Evolutionary conservation across 2,113 vertebrate genomes (phyloP).

Genomic region (Gambusia holbrooki): DNA sequence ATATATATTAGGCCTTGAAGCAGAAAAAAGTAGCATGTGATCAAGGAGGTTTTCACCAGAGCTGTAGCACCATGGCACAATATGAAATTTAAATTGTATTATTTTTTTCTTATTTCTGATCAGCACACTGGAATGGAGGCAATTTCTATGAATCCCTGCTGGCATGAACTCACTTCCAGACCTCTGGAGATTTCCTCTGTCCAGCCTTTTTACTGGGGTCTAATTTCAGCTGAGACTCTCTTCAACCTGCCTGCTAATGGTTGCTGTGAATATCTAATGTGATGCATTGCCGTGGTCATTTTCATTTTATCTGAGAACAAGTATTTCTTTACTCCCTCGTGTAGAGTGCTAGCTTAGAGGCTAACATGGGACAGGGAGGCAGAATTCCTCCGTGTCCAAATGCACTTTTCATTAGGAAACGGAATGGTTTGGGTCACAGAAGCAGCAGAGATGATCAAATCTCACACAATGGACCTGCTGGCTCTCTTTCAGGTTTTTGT

Average conservation of each 20-base stretch:
- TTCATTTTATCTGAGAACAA: slow-evolving; percentile 39
- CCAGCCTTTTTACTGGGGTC: slow-evolving; percentile 1
- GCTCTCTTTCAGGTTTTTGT: slow-evolving; percentile 52
- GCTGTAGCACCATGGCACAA: slow-evolving; percentile 10
- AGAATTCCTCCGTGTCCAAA: slow-evolving; percentile 40
- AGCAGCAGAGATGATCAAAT: slow-evolving; percentile 56
- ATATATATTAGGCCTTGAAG: slow-evolving; percentile 65
- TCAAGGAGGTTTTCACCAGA: slow-evolving; percentile 25
- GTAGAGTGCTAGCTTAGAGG: slow-evolving; percentile 24
- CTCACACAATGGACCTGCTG: slow-evolving; percentile 55
- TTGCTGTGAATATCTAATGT: slow-evolving; percentile 40
- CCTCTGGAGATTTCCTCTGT: background rate
- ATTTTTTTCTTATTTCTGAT: slow-evolving; percentile 40
- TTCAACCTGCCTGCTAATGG: slow-evolving; percentile 17
- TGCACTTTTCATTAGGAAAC: slow-evolving; percentile 65
- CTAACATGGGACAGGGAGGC: slow-evolving; percentile 39
- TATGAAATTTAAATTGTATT: slow-evolving; percentile 58
- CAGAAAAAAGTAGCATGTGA: slow-evolving; percentile 45
- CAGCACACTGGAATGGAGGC: slow-evolving; percentile 32
- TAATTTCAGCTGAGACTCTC: slow-evolving; percentile 33
- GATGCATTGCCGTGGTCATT: slow-evolving; percentile 23
- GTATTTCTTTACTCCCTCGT: slow-evolving; percentile 18
- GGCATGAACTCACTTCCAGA: slow-evolving; percentile 27
- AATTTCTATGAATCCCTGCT: slow-evolving; percentile 35
- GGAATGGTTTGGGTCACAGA: slow-evolving; percentile 47